Evolutionary conservation across 2,113 vertebrate genomes (phyloP), one percentile per base, ranked within the genome.

Genomic region (Rutilus rutilus): DNA sequence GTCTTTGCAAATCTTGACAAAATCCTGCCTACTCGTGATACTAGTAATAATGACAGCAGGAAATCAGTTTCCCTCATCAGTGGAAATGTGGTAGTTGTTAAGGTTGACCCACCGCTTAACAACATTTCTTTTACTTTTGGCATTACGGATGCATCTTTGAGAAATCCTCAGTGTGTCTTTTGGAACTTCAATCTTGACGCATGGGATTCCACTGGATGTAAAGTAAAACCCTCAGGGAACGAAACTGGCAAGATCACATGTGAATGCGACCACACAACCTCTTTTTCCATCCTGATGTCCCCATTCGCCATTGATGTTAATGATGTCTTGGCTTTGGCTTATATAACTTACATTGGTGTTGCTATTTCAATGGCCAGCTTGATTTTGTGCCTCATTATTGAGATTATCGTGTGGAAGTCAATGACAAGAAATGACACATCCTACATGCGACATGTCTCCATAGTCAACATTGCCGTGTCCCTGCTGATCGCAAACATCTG

Each of bases 281-380:
- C 97, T 1, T 97, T 98, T 90, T 97, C 97, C 47, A 93, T 97
- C 36, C 90, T 98, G 1, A 96, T 97, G 97, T 94, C 97, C 3
- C 92, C 95, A 0, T 54, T 27, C 27, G 27, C 27, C 27, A 27
- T 64, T 0, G 0, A 0, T 0, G 27, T 78, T 1, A 1, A 89
- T 73, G 50, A 21, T 0, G 2, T n/a, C 15, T 30, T 88, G 4
- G 23, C 21, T 1, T 30, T 88, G 4, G 23, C 21, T 1, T 74
- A 84, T 25, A 88, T 87, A 67, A 96, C 95, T 0, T 93, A 91
- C 0, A 80, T 94, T 19, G 97, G 97, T 4, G 92, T 97, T n/a
- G 94, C 93, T 0, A 74, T 97, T 57, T 98, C 97, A 14, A 65
- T 98, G n/a, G 86, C 91, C 25, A 96, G 96, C 87, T 90, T 98